A percentile compares a stretch with the other conserved stretches of the same genome.
phyloP scores from a whole-genome alignment of 2,113 vertebrate genomes.

The Grus americana region DNA sequence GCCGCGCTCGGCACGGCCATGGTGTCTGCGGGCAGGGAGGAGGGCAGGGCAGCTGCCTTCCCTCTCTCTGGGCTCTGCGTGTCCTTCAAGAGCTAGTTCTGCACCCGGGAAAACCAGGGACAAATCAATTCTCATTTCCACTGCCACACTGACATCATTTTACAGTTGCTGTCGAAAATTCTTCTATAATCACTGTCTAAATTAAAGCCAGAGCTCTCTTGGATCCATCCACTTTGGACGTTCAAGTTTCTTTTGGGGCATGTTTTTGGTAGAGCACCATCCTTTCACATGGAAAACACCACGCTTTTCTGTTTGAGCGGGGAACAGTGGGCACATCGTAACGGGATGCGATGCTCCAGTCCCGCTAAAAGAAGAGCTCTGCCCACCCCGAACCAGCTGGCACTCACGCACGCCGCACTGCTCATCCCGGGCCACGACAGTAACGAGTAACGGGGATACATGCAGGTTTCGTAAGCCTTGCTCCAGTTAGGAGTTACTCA shows the following conservation, averaged over 20 bases:
- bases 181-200: neutral
- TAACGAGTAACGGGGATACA: neutral
- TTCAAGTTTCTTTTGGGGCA: neutral
- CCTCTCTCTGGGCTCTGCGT: fast-evolving
- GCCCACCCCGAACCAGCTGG: neutral
- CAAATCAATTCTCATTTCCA: fast-evolving
- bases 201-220: neutral
- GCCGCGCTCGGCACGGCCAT: fast-evolving
- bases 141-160: neutral
- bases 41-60: neutral
- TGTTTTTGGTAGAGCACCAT: neutral
- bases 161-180: neutral
- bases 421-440: neutral
- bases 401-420: neutral
- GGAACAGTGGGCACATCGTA: neutral
- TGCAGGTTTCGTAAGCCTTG: slow-evolving; percentile 34
- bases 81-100: neutral
- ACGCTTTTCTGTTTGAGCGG: fast-evolving
- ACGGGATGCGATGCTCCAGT: neutral
- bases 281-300: fast-evolving
- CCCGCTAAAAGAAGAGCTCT: neutral
- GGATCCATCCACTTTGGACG: neutral
- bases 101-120: neutral
- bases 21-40: neutral
- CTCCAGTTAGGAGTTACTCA: slow-evolving; percentile 49